Conservation (phyloP, 2,797 vertebrate genomes). For the Crenuchus spilurus region DNA sequence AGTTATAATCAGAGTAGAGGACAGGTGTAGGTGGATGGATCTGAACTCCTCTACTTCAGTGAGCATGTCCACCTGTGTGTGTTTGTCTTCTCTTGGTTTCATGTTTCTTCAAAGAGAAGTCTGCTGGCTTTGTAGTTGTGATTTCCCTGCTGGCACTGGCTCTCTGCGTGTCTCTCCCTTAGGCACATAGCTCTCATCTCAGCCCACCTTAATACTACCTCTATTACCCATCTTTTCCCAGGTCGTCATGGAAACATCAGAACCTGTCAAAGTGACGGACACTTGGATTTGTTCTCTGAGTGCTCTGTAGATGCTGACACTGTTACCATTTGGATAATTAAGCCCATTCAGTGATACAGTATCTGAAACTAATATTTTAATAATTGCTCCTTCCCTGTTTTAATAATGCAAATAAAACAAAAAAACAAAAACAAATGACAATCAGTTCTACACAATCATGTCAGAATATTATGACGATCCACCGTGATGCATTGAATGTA, state of each 20-base stretch:
- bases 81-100: not conserved
- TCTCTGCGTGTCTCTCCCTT: not conserved
- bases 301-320: constrained; percentile 5
- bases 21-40: not conserved
- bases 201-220: constrained; percentile 14
- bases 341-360: no score
- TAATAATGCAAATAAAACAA: no score
- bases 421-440: no score
- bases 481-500: no score
- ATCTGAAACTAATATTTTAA: no score
- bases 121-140: constrained; percentile 1
- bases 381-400: no score
- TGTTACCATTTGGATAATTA: no score
- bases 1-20: not conserved
- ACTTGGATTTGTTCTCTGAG: not conserved
- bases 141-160: not conserved
- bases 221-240: constrained; percentile 5
- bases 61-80: not conserved
- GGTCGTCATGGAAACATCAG: constrained; percentile 35
- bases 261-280: constrained; percentile 1
- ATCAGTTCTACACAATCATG: no score
- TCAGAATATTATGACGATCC: no score
- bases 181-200: not conserved
- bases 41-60: not conserved
- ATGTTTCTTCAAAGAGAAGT: not conserved